These are phyloP conservation scores for Porites australiensis DNA, from an alignment of 64 coral and sea anemone species.

Conservation along the genomic window DNA sequence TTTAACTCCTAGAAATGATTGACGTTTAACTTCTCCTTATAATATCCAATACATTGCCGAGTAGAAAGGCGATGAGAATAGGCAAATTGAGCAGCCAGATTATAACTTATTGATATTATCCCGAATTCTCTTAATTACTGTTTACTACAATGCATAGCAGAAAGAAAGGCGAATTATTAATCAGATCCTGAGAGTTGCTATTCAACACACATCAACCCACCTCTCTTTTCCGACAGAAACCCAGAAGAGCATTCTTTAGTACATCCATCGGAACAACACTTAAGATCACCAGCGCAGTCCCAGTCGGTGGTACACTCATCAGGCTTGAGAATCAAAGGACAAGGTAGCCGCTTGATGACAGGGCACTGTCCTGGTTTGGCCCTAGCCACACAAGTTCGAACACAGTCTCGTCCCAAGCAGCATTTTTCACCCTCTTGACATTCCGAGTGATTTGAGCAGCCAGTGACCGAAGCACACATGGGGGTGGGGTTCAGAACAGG, in stretches of 20 bases:
- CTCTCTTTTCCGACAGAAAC: neutral
- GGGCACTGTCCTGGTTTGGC: slow-evolving; percentile 10
- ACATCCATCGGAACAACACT: slow-evolving; percentile 39
- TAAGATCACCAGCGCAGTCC: slow-evolving; percentile 16
- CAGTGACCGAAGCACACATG: neutral
- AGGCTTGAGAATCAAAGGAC: neutral
- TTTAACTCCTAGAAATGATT: no score
- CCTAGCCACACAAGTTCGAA: neutral
- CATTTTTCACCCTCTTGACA: slow-evolving; percentile 21
- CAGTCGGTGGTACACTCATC: slow-evolving; percentile 15
- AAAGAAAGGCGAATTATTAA: no score
- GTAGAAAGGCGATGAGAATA: no score
- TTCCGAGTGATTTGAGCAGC: slow-evolving; percentile 15
- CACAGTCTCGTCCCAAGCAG: slow-evolving; percentile 15
- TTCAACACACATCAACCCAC: neutral
- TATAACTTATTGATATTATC: no score
- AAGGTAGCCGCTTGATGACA: neutral
- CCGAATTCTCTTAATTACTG: no score
- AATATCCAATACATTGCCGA: no score
- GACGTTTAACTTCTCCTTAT: no score
- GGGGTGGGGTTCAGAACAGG: neutral
- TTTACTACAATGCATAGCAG: no score
- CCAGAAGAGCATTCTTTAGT: neutral
- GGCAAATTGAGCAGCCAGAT: no score
- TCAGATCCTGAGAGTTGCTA: neutral